phyloP scores from a whole-genome alignment of 2,113 vertebrate genomes.

The Sphaerodactylus townsendi region DNA sequence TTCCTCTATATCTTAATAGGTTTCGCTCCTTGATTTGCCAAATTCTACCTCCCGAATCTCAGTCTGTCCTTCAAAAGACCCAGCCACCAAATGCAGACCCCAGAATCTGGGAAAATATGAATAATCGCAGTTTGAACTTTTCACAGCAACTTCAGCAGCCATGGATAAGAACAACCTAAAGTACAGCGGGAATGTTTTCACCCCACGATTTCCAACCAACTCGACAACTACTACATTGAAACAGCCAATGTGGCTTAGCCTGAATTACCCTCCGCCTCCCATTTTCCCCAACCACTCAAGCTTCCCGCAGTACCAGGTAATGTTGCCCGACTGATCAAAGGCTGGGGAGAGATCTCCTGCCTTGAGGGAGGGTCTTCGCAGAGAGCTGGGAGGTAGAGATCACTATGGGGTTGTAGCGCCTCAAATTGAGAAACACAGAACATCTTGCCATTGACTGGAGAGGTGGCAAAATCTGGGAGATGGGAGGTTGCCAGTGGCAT shows the following conservation, averaged over 20 bases:
- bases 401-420: no score
- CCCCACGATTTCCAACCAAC: conserved; percentile 44
- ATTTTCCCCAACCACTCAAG: conserved; percentile 41
- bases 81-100: rapidly evolving
- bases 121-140: conserved; percentile 18
- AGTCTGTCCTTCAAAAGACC: no score
- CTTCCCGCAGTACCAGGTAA: conserved; percentile 68
- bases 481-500: no score
- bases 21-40: background rate
- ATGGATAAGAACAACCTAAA: conserved; percentile 47
- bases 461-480: background rate
- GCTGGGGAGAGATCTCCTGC: background rate
- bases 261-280: conserved; percentile 40
- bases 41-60: rapidly evolving
- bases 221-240: conserved; percentile 29
- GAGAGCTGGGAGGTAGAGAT: background rate
- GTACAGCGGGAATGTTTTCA: conserved; percentile 27
- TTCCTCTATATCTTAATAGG: rapidly evolving
- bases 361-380: background rate
- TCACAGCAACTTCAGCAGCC: conserved; percentile 21
- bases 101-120: background rate
- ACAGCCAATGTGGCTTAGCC: conserved; percentile 55
- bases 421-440: background rate
- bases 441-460: no score
- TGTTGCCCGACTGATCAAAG: background rate